Conservation (phyloP, 2,113 vertebrate species). For the Mobula hypostoma region DNA sequence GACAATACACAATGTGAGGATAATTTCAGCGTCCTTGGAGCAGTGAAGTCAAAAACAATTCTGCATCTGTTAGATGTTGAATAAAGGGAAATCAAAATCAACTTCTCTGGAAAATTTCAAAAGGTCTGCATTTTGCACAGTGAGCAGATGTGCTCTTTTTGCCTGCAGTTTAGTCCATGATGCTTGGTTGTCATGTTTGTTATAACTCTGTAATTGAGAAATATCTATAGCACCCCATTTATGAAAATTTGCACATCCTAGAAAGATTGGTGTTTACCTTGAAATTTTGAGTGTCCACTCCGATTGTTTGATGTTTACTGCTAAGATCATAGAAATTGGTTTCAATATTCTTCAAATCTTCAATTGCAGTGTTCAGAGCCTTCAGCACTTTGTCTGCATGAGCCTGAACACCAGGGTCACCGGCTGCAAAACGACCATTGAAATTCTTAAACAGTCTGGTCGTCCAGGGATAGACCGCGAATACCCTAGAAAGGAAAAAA, state of each 20-base stretch:
- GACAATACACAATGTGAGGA: too few species aligned
- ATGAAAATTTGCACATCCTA: neutral
- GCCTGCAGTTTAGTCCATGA: neutral
- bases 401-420: accelerated
- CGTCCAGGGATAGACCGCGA: neutral
- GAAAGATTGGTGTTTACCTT: neutral
- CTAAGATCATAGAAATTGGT: accelerated
- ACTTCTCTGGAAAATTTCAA: neutral
- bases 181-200: neutral
- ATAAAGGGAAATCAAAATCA: too few species aligned
- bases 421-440: neutral
- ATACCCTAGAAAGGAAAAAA: neutral
- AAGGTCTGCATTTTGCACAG: neutral
- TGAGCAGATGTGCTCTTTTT: neutral
- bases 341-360: accelerated
- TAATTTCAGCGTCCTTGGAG: too few species aligned
- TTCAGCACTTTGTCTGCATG: neutral
- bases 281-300: neutral
- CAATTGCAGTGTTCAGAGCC: neutral
- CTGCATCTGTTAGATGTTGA: neutral
- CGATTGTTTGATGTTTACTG: neutral
- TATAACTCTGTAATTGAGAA: neutral
- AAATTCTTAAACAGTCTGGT: neutral
- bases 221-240: neutral
- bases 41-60: neutral